Evolutionary conservation across 2,113 vertebrate genomes (phyloP).

Genomic region (Megaceryle torquata): DNA sequence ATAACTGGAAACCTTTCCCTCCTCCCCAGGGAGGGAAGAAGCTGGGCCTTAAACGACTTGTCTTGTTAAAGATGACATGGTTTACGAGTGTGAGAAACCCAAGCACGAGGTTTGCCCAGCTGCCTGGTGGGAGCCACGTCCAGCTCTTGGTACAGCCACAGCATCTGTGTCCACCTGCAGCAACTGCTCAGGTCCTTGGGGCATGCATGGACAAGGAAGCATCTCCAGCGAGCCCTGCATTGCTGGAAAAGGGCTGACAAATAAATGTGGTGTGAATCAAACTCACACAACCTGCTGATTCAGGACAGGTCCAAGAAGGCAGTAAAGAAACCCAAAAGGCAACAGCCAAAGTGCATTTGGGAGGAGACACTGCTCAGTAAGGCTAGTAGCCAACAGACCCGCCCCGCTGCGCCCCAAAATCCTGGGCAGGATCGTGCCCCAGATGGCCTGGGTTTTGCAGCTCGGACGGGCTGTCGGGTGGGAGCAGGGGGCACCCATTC

Average conservation of each 20-base stretch:
- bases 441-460: rapidly evolving
- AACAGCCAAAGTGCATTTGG: rapidly evolving
- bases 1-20: background rate
- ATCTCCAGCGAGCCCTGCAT: background rate
- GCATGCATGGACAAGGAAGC: background rate
- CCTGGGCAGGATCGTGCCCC: background rate
- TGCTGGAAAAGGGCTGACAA: background rate
- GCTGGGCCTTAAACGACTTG: background rate
- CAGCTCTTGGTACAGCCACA: background rate
- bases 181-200: background rate
- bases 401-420: rapidly evolving
- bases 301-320: background rate
- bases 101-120: background rate
- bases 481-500: background rate
- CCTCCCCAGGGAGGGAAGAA: background rate
- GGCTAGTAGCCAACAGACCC: background rate
- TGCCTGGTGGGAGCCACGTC: background rate
- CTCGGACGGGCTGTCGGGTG: background rate
- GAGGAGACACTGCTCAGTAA: background rate
- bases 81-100: background rate
- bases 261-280: rapidly evolving
- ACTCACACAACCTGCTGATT: rapidly evolving
- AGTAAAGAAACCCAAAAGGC: background rate
- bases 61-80: background rate
- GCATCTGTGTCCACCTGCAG: background rate